Evolutionary conservation across 2,113 vertebrate genomes (phyloP).

Genomic region (Cervus canadensis): DNA sequence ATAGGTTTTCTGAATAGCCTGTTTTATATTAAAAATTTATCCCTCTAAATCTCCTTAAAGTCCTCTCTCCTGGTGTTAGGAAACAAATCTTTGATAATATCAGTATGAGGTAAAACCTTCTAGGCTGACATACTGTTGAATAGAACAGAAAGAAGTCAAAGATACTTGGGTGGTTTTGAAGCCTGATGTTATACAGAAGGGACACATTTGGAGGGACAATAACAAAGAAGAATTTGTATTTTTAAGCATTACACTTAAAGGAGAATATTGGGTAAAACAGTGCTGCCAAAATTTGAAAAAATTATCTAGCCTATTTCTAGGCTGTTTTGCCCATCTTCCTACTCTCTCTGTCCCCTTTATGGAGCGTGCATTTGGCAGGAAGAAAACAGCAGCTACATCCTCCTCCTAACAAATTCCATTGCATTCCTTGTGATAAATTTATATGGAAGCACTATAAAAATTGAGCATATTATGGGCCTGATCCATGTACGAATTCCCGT

Average conservation of each 20-base stretch:
- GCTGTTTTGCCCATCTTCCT: background rate
- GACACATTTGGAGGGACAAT: background rate
- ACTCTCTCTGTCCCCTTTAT: too few species aligned
- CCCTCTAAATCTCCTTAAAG: background rate
- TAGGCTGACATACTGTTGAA: background rate
- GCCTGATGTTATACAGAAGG: background rate
- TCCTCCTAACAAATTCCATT: background rate
- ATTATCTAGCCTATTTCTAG: background rate
- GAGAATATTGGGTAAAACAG: background rate
- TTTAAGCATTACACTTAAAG: background rate
- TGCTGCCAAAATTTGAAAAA: background rate
- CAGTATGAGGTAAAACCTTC: background rate
- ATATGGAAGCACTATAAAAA: background rate
- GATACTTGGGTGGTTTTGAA: background rate
- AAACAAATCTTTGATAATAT: background rate
- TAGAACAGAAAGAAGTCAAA: background rate
- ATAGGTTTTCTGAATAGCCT: background rate
- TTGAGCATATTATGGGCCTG: background rate
- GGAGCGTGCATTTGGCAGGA: background rate
- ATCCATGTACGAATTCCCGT: background rate
- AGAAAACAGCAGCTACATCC: background rate
- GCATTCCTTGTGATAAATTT: background rate
- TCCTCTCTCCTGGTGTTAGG: background rate
- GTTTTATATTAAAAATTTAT: background rate
- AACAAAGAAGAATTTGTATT: background rate